Evolutionary conservation across 1,140 invertebrate genomes (phyloP).

Genomic region (Drosophila carrolli): DNA sequence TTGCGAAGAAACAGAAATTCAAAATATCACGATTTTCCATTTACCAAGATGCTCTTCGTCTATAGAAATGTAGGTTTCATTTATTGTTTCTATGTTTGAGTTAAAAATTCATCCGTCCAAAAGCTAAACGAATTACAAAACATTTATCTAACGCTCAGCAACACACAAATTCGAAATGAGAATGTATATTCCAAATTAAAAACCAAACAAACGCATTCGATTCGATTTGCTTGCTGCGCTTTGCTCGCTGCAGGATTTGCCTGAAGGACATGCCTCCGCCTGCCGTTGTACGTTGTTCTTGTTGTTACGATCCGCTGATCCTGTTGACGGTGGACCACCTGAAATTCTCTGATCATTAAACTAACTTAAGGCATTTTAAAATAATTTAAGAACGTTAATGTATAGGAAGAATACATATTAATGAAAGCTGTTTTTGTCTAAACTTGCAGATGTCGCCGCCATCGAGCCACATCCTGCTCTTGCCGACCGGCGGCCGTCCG

Average conservation of each 20-base stretch:
- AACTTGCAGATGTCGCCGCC: conserved; percentile 86
- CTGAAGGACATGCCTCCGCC: conserved; percentile 46
- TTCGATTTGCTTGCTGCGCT: conserved; percentile 81
- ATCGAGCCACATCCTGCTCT: conserved; percentile 68
- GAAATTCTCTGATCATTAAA: conserved; percentile 24
- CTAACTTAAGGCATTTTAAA: conserved; percentile 25
- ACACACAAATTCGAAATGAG: conserved; percentile 41
- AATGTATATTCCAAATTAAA: conserved; percentile 18
- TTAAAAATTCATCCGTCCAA: conserved; percentile 21
- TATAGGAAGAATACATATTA: not conserved
- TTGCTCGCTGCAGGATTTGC: conserved; percentile 66
- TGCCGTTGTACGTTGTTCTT: conserved; percentile 55
- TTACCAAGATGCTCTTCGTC: no score
- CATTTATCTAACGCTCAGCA: conserved; percentile 71
- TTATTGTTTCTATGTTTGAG: not conserved
- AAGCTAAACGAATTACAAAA: conserved; percentile 77
- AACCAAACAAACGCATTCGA: conserved; percentile 70
- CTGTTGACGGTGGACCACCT: not conserved
- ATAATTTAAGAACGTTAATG: not conserved
- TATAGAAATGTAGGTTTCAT: no score
- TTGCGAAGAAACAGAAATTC: no score
- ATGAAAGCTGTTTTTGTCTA: not conserved
- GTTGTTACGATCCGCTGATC: conserved; percentile 38
- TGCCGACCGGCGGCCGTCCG: conserved; percentile 61
- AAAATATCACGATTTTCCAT: no score